phyloP scores from a whole-genome alignment of 2,797 vertebrate species.

The Mus spretus region DNA sequence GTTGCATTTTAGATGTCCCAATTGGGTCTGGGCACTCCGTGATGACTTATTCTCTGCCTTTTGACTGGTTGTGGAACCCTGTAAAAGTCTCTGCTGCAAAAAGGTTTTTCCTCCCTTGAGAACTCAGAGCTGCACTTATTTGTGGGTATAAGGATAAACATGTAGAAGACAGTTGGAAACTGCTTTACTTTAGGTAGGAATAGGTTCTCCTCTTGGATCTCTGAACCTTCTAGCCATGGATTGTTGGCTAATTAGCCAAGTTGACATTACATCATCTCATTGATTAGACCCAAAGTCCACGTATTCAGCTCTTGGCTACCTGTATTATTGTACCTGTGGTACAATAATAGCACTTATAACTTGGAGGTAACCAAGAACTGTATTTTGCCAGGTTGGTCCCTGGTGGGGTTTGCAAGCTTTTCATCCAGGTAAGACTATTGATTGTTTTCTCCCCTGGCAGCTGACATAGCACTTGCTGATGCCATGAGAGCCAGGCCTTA shows the following conservation, averaged over 20 bases:
- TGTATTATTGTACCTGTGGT: background rate
- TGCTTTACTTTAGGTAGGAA: background rate
- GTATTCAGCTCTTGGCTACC: background rate
- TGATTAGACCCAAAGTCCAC: too few species aligned
- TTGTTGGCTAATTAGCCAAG: background rate
- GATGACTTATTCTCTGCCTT: background rate
- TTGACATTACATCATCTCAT: background rate
- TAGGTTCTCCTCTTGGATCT: background rate
- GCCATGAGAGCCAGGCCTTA: background rate
- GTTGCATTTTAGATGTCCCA: background rate
- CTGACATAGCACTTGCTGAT: background rate
- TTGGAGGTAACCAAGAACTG: too few species aligned
- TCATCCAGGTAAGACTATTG: too few species aligned
- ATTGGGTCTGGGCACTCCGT: background rate
- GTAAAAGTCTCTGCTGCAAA: background rate
- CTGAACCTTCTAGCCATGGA: too few species aligned
- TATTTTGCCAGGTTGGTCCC: background rate
- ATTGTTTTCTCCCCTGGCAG: background rate
- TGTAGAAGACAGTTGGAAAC: background rate
- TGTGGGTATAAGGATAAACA: background rate
- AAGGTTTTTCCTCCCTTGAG: background rate
- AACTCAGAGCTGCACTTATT: background rate
- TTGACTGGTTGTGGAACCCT: background rate
- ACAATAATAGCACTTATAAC: too few species aligned
- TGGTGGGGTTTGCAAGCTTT: background rate